A percentile compares a stretch with the other conserved stretches of the same genome.
These are phyloP conservation scores for Cheilinus undulatus DNA, from an alignment of 2,113 vertebrate species.

Conservation along the genomic window DNA sequence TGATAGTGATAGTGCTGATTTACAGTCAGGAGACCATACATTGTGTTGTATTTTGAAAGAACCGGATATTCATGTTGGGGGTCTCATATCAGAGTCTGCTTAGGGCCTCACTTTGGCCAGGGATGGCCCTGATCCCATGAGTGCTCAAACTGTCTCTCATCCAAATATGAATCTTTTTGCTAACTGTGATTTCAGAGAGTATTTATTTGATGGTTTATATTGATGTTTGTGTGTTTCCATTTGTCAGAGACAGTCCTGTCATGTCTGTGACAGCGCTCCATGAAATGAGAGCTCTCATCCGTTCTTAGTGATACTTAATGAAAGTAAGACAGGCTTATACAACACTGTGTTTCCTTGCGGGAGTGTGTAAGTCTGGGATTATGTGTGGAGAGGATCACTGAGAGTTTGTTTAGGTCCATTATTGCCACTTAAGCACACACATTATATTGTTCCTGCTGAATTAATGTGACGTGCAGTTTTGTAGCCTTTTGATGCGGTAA, in stretches of 20 bases:
- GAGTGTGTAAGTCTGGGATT: conserved; percentile 45
- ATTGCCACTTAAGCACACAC: conserved; percentile 43
- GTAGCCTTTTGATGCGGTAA: conserved; percentile 66
- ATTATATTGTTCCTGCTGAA: conserved; percentile 39
- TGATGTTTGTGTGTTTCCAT: background rate
- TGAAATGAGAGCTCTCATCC: conserved; percentile 63
- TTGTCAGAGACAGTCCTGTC: conserved; percentile 52
- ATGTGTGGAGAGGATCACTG: conserved; percentile 38
- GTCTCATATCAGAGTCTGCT: no score
- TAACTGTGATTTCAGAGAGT: conserved; percentile 9
- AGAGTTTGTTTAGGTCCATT: conserved; percentile 43
- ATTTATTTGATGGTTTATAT: conserved; percentile 23
- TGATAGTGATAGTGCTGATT: no score
- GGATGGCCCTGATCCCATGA: no score
- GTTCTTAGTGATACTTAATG: conserved; percentile 68
- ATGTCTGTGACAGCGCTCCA: conserved; percentile 32
- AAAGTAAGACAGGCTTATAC: conserved; percentile 66
- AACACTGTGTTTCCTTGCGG: conserved; percentile 46
- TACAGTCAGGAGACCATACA: no score
- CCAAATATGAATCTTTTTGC: background rate
- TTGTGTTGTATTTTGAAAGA: no score
- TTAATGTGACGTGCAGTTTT: conserved; percentile 47
- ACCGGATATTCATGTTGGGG: no score
- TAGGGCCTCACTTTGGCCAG: no score
- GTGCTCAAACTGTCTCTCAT: conserved; percentile 1